phyloP scores from a whole-genome alignment of 2,113 vertebrate species.

The Rutilus rutilus region DNA sequence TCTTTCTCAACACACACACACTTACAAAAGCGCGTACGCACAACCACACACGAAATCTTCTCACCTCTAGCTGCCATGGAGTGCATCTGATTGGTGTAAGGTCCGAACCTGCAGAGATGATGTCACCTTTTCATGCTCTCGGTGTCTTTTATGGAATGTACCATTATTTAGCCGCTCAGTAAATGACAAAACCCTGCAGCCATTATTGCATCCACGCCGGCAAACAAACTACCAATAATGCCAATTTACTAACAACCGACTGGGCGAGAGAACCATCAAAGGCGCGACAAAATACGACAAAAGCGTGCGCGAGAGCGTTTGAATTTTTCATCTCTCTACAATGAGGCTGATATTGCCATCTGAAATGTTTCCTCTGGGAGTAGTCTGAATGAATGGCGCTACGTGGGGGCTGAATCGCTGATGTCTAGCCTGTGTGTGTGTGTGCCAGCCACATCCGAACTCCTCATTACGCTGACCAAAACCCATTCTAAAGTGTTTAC shows the following conservation, averaged over 20 bases:
- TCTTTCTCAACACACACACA: constrained; percentile 37
- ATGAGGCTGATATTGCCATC: constrained; percentile 41
- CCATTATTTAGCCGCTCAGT: constrained; percentile 31
- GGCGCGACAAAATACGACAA: constrained; percentile 23
- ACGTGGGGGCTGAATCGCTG: constrained; percentile 20
- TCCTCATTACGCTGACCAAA: constrained; percentile 57
- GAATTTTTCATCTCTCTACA: constrained; percentile 52
- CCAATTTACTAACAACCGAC: constrained; percentile 39
- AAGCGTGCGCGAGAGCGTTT: constrained; percentile 31
- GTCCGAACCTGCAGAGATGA: constrained; percentile 48
- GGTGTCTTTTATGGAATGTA: constrained; percentile 31
- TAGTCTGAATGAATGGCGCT: constrained; percentile 40
- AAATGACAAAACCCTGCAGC: constrained; percentile 28
- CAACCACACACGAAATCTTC: constrained; percentile 45
- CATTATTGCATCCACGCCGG: constrained; percentile 24
- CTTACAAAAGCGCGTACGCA: neutral
- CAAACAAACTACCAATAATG: constrained; percentile 44
- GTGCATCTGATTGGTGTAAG: constrained; percentile 47
- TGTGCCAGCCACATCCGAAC: constrained; percentile 37
- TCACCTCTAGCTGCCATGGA: constrained; percentile 59
- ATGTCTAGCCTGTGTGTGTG: constrained; percentile 38
- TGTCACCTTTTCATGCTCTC: constrained; percentile 47
- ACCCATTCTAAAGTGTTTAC: constrained; percentile 59
- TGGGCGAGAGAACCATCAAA: constrained; percentile 43
- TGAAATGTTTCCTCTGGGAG: constrained; percentile 47